phyloP scores from a whole-genome alignment of 2,888 invertebrate genomes.

The Pollenia angustigena region DNA sequence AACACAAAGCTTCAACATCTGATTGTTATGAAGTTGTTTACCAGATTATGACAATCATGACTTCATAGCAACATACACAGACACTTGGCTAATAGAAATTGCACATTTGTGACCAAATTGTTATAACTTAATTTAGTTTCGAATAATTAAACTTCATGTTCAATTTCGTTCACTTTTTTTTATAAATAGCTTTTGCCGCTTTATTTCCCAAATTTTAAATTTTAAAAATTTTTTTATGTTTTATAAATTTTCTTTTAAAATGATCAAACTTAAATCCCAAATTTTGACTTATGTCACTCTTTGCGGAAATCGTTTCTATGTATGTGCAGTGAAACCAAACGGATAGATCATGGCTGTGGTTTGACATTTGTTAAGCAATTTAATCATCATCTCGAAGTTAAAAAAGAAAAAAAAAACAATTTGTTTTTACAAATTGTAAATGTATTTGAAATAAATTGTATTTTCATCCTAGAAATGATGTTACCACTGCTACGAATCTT shows the following conservation, averaged over 20 bases:
- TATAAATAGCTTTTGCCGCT: too few relatives aligned
- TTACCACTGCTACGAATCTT: constrained; percentile 32
- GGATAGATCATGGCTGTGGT: constrained; percentile 68
- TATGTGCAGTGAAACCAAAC: not conserved
- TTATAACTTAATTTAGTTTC: too few relatives aligned
- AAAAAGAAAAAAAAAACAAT: constrained; percentile 28
- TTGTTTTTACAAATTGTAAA: constrained; percentile 61
- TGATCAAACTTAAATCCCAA: too few relatives aligned
- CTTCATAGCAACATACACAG: not conserved
- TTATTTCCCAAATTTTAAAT: too few relatives aligned
- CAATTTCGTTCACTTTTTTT: too few relatives aligned
- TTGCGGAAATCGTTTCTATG: too few relatives aligned
- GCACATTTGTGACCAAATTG: too few relatives aligned
- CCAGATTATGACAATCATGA: constrained; percentile 44
- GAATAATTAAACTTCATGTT: too few relatives aligned
- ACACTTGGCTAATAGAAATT: not conserved
- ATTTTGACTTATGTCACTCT: too few relatives aligned
- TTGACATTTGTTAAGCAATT: constrained; percentile 72
- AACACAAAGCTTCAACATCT: not conserved
- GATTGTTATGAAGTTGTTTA: constrained; percentile 28
- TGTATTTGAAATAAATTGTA: constrained; percentile 52
- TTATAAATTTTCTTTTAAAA: too few relatives aligned
- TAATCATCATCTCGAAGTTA: constrained; percentile 38
- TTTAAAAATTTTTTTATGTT: too few relatives aligned
- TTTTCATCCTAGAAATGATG: constrained; percentile 3